Conservation (phyloP, 2,888 invertebrate species). For the Chirona hameri region DNA sequence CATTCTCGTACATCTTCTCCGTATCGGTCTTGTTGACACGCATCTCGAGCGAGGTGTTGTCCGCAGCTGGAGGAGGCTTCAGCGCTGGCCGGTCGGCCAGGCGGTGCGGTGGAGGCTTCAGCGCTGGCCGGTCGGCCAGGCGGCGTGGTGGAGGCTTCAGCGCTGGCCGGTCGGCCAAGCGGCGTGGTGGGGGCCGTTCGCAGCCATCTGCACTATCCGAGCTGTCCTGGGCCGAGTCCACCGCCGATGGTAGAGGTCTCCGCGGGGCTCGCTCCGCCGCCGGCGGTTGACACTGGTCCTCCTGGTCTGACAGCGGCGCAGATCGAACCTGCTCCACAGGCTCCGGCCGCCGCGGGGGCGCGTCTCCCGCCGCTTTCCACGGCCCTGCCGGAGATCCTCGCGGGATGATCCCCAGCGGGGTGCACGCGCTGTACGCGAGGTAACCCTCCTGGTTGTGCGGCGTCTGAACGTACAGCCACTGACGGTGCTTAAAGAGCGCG, state of each 20-base stretch:
- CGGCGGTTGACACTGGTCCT: background rate
- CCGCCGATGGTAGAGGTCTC: slow-evolving; percentile 38
- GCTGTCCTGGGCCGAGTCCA: slow-evolving; percentile 74
- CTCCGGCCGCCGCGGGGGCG: slow-evolving; percentile 10
- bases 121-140: slow-evolving; percentile 75
- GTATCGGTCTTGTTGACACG: slow-evolving; percentile 67
- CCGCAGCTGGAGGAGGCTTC: slow-evolving; percentile 71
- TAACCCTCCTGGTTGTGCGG: slow-evolving; percentile 82
- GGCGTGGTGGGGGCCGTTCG: slow-evolving; percentile 50
- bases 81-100: slow-evolving; percentile 76
- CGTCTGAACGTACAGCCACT: slow-evolving; percentile 80
- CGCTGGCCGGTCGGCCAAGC: slow-evolving; percentile 77
- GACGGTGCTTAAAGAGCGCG: slow-evolving; percentile 78
- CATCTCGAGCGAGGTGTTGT: slow-evolving; percentile 44
- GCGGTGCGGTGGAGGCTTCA: slow-evolving; percentile 61
- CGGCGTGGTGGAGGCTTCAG: slow-evolving; percentile 60
- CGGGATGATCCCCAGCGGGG: slow-evolving; percentile 71
- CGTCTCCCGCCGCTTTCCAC: background rate
- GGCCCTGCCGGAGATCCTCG: background rate
- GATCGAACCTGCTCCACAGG: no score
- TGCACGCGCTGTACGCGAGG: slow-evolving; percentile 68
- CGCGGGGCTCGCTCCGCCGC: slow-evolving; percentile 44
- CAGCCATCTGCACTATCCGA: slow-evolving; percentile 75
- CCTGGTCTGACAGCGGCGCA: no score
- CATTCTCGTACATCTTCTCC: slow-evolving; percentile 58